Conservation (phyloP, 2,888 invertebrate genomes). For the Dynastes tityus region DNA sequence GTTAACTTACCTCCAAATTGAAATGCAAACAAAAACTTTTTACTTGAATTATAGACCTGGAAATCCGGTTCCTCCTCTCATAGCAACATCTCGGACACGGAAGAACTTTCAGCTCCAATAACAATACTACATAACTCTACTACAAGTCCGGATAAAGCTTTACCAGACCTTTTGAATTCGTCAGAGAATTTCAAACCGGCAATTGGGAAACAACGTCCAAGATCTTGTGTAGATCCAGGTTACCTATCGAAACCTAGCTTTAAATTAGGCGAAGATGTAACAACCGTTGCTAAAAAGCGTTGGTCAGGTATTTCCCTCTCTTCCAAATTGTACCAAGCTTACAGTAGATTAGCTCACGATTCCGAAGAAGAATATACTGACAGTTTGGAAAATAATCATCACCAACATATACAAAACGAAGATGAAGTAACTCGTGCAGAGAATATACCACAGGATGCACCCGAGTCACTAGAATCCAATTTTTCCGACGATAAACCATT, state of each 20-base stretch:
- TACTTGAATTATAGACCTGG: conserved; percentile 35
- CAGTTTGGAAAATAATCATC: conserved; percentile 75
- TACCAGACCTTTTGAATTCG: conserved; percentile 76
- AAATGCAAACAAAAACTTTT: no score
- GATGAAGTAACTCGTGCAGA: conserved; percentile 45
- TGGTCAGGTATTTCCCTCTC: conserved; percentile 83
- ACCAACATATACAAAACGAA: conserved; percentile 44
- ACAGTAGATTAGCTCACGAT: conserved; percentile 78
- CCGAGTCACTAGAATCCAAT: conserved; percentile 68
- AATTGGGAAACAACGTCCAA: conserved; percentile 76
- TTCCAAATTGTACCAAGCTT: conserved; percentile 81
- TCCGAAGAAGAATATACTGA: conserved; percentile 83
- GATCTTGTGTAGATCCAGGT: conserved; percentile 79
- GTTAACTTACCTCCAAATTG: no score
- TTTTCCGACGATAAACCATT: conserved; percentile 68
- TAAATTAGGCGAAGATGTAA: conserved; percentile 69
- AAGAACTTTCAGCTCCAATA: conserved; percentile 69
- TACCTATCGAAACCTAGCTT: conserved; percentile 64
- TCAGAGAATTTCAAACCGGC: conserved; percentile 72
- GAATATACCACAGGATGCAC: conserved; percentile 60
- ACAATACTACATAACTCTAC: conserved; percentile 73
- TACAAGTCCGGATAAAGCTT: conserved; percentile 68
- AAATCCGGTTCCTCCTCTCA: conserved; percentile 47
- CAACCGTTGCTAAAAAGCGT: conserved; percentile 74
- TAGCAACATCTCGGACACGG: conserved; percentile 66